Base-by-base conservation (phyloP, 2,888 invertebrate species). In the Kuschelorhynchus macadamiae region DNA sequence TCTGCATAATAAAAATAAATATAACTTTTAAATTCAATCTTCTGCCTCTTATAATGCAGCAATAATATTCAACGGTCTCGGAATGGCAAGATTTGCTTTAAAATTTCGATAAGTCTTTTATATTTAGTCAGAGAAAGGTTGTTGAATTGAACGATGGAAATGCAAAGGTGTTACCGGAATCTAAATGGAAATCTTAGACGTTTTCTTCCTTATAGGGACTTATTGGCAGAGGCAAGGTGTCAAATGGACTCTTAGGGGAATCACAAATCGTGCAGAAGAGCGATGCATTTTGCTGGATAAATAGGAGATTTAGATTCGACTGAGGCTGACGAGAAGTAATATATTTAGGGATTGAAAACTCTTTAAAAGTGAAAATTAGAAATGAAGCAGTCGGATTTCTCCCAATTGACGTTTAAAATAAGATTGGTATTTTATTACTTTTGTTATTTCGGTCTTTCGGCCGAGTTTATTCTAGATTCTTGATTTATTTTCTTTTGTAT, bases 201-300 rank as follows among this genome's bases (percentile, higher is more conserved):
- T 47, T 41, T 57, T 41, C 47, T 47, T 47, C 47, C 46, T 61
- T 61, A 59, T 21, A 50, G 57, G 46, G 17, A 42, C 20, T 33
- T 42, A 42, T 44, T 64, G 65, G 57, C 50, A 65, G 39, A 32
- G 49, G 47, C 47, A 14, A 49, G 63, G 63, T 63, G 68, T 68
- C 68, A 68, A 68, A 68, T 68, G 63, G 67, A 68, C 68, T 63
- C 59, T 65, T 53, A 21, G 46, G 61, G 69, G 69, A 69, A 61
- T 60, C 49, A 57, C 59, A 68, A 68, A 57, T 68, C 68, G 61
- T 62, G 67, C 57, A 33, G 47, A 41, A 55, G 47, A 46, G 47
- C 53, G 32, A 61, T 64, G 63, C 52, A 52, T 59, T 57, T 53
- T 44, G 14, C 52, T 18, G 56, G 46, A 50, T 57, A 50, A 57